Conservation (phyloP, 1,140 invertebrate species). For the Lordiphosa clarofinis region DNA sequence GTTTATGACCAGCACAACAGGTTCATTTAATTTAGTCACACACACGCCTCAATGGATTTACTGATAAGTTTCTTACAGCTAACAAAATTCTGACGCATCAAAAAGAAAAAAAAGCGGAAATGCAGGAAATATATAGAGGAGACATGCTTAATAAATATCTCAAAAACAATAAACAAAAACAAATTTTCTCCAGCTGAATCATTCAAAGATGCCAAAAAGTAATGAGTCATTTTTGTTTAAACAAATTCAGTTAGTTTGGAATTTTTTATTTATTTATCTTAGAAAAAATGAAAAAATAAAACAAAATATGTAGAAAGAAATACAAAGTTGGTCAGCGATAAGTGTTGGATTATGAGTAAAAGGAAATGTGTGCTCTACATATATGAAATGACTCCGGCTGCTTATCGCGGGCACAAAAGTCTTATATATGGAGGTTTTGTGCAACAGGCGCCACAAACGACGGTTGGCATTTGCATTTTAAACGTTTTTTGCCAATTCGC, state of each 20-base stretch:
- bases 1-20: constrained; percentile 50
- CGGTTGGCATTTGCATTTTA: constrained; percentile 62
- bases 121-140: constrained; percentile 12
- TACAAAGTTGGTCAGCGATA: constrained; percentile 50
- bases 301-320: constrained; percentile 6
- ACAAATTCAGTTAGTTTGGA: constrained; percentile 7
- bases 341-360: constrained; percentile 20
- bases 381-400: too few relatives aligned
- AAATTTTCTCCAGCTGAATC: not conserved
- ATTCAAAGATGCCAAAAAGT: constrained; percentile 5
- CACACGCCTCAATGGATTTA: constrained; percentile 25
- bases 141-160: too few relatives aligned
- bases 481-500: constrained; percentile 30
- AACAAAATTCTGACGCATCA: constrained; percentile 47
- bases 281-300: too few relatives aligned
- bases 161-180: too few relatives aligned
- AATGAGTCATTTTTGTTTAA: constrained; percentile 20
- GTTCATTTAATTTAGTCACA: constrained; percentile 68
- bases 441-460: too few relatives aligned
- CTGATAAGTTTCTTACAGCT: constrained; percentile 47
- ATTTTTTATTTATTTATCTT: constrained; percentile 32
- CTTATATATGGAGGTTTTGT: too few relatives aligned
- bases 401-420: too few relatives aligned
- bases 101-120: constrained; percentile 23
- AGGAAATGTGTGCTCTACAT: constrained; percentile 37